These are phyloP conservation scores for Leptonema lineaticorne DNA, from an alignment of 1,140 invertebrate species.

Conservation along the genomic window DNA sequence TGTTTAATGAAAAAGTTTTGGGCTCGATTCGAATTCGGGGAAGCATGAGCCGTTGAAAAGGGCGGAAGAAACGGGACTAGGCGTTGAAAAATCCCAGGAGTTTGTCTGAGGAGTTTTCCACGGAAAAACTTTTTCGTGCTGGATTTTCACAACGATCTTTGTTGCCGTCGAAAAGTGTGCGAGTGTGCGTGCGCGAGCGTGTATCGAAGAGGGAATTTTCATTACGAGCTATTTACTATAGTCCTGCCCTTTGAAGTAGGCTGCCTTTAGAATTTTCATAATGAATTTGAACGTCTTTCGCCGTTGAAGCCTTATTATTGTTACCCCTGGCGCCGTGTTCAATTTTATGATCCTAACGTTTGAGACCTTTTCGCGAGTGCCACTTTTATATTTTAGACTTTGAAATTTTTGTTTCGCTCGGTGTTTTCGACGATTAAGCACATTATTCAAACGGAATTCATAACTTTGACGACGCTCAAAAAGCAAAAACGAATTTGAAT, in stretches of 20 bases:
- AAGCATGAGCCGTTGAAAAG: no score
- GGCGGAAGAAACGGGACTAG: no score
- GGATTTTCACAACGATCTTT: not conserved
- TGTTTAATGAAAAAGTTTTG: not conserved
- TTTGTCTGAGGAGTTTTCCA: not conserved
- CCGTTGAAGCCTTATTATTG: not conserved
- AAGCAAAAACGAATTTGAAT: no score
- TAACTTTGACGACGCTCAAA: no score
- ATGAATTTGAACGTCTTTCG: not conserved
- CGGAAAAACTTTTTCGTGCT: not conserved
- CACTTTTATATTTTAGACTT: no score
- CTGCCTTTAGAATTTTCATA: not conserved
- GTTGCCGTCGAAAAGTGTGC: constrained; percentile 2
- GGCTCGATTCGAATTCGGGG: not conserved
- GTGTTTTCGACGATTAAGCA: no score
- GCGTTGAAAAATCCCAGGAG: not conserved
- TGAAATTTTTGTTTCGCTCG: not conserved
- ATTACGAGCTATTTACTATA: not conserved
- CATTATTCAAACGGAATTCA: no score
- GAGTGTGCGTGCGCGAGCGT: no score
- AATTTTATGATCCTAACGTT: not conserved
- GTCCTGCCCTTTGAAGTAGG: not conserved
- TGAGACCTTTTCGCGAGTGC: not conserved
- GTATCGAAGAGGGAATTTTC: not conserved
- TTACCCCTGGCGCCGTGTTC: not conserved